phyloP scores from a whole-genome alignment of 2,888 invertebrate genomes.

The Phortica okadai region DNA sequence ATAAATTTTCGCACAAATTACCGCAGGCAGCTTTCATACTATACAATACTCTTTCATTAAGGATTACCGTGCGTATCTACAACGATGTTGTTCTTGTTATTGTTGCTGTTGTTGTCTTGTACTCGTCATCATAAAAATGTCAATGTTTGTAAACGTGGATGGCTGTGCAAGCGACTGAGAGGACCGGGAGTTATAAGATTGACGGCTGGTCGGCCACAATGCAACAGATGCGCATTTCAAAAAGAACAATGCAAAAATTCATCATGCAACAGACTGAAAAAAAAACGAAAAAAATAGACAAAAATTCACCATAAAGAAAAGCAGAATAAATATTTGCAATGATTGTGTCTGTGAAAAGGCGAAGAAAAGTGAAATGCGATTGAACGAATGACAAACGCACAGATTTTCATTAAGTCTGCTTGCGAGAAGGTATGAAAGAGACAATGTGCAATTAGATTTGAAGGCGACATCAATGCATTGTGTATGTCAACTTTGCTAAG shows the following conservation, averaged over 20 bases:
- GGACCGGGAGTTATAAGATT: background rate
- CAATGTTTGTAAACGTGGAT: constrained; percentile 36
- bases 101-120: constrained; percentile 30
- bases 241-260: constrained; percentile 60
- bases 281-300: background rate
- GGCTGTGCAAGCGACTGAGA: constrained; percentile 8
- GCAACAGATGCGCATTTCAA: constrained; percentile 59
- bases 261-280: constrained; percentile 53
- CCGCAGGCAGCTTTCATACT: constrained; percentile 59
- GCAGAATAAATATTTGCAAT: background rate
- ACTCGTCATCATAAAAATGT: constrained; percentile 36
- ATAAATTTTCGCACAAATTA: constrained; percentile 60
- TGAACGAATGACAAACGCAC: too few relatives aligned
- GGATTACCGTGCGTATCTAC: constrained; percentile 58
- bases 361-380: background rate
- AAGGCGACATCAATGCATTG: too few relatives aligned
- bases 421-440: too few relatives aligned
- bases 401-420: too few relatives aligned
- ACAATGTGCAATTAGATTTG: too few relatives aligned
- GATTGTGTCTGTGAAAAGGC: background rate
- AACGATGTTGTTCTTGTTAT: background rate
- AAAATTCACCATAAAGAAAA: constrained; percentile 13
- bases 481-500: too few relatives aligned
- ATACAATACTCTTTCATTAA: constrained; percentile 47
- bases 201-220: constrained; percentile 46